Conservation (phyloP, 2,797 vertebrate species). For the Falco columbarius region DNA sequence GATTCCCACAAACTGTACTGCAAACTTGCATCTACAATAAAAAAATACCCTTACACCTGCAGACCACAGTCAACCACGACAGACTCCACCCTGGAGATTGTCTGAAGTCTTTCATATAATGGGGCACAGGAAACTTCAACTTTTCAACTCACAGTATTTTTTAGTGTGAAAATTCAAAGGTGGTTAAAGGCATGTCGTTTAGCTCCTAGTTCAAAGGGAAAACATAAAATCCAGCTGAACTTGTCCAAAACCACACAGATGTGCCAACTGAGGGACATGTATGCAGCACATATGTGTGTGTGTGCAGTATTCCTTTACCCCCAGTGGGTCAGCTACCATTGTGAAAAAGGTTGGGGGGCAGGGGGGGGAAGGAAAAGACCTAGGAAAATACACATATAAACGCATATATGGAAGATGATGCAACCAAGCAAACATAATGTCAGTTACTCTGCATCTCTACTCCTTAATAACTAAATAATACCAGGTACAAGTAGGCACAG, state of each 20-base stretch:
- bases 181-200: neutral
- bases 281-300: rapidly evolving
- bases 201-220: neutral
- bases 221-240: neutral
- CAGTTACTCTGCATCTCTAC: neutral
- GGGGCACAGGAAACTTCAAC: neutral
- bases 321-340: neutral
- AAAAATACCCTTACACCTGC: neutral
- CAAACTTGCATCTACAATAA: neutral
- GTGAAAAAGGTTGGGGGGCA: neutral
- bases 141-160: neutral
- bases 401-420: neutral
- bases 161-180: neutral
- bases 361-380: neutral
- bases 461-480: neutral
- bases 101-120: neutral
- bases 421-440: neutral
- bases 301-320: neutral
- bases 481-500: neutral
- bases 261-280: neutral
- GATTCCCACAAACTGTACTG: neutral
- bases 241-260: neutral
- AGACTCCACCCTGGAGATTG: neutral
- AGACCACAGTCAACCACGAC: neutral
- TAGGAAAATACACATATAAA: neutral